phyloP scores from a whole-genome alignment of 2,888 invertebrate species.

The Epirrhoe tristata region DNA sequence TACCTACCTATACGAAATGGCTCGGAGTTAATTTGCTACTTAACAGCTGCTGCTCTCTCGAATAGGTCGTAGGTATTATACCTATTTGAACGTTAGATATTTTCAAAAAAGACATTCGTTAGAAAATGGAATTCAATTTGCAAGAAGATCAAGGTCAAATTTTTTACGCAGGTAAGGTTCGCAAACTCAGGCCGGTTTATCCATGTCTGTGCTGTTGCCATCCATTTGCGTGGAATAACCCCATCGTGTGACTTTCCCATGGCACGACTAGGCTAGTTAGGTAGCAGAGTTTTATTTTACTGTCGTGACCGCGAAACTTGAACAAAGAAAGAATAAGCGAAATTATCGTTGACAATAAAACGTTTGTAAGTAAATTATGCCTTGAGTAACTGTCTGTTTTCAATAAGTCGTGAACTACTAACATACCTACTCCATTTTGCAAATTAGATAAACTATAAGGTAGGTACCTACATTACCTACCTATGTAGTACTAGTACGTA shows the following conservation, averaged over 20 bases:
- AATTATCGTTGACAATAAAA: constrained; percentile 19
- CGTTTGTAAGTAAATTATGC: background rate
- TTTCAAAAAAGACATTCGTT: background rate
- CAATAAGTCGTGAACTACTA: background rate
- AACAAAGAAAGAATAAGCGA: constrained; percentile 7
- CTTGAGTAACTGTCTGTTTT: background rate
- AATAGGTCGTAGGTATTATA: too few species aligned
- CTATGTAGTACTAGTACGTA: too few species aligned
- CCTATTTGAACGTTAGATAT: too few species aligned
- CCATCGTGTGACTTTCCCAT: constrained; percentile 57
- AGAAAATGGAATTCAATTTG: too few species aligned
- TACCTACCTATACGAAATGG: background rate
- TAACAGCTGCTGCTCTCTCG: too few species aligned
- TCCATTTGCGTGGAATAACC: constrained; percentile 25
- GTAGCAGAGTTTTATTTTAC: constrained; percentile 37
- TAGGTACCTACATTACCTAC: too few species aligned
- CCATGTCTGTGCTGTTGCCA: constrained; percentile 16
- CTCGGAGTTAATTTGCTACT: too few species aligned
- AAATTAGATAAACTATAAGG: too few species aligned
- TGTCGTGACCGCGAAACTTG: constrained; percentile 41
- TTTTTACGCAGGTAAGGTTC: constrained; percentile 6
- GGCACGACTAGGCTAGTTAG: constrained; percentile 36
- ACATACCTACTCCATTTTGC: too few species aligned
- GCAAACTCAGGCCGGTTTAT: constrained; percentile 15
- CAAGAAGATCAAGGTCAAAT: constrained; percentile 2